These are phyloP conservation scores for Nasonia vitripennis DNA, from an alignment of 1,140 invertebrate species.

Conservation along the genomic window DNA sequence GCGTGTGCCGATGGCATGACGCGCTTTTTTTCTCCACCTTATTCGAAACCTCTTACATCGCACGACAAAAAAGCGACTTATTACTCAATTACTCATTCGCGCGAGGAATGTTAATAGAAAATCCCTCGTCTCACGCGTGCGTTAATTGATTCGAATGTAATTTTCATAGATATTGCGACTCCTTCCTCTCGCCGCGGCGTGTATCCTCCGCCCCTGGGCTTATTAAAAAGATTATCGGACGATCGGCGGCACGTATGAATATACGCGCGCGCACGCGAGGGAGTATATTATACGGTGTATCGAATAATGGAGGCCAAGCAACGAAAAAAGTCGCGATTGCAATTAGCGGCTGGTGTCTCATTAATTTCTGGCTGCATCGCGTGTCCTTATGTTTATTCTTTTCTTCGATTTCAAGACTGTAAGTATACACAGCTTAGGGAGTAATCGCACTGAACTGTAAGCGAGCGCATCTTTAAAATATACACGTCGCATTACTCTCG, in stretches of 20 bases:
- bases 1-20: no score
- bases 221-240: slow-evolving; percentile 51
- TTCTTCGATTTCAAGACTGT: neutral
- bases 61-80: neutral
- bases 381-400: neutral
- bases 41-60: neutral
- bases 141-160: neutral
- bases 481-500: neutral
- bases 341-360: neutral
- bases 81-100: slow-evolving; percentile 39
- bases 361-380: neutral
- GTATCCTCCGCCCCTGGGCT: neutral
- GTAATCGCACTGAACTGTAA: neutral
- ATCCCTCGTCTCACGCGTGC: neutral
- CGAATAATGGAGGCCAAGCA: neutral
- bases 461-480: neutral
- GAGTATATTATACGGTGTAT: neutral
- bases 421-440: neutral
- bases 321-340: slow-evolving; percentile 14
- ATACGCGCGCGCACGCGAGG: neutral
- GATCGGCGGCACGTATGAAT: neutral
- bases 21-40: no score
- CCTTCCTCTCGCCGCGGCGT: neutral
- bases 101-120: slow-evolving; percentile 42
- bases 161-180: slow-evolving; percentile 41